Evolutionary conservation across 1,140 invertebrate genomes (phyloP).

Genomic region (Notospermus geniculatus): DNA sequence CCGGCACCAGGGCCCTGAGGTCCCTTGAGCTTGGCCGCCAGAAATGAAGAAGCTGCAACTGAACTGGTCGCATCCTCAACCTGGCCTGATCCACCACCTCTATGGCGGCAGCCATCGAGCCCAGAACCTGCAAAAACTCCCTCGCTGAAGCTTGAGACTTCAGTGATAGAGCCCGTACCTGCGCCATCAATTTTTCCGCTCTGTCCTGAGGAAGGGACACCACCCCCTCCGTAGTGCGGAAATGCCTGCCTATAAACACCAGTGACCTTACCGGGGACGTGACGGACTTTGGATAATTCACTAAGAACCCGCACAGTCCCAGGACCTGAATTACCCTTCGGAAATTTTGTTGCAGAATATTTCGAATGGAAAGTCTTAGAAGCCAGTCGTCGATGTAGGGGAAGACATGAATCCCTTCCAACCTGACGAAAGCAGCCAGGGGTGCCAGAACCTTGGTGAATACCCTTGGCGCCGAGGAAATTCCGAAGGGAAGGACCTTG

Average conservation of each 20-base stretch:
- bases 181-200: no score
- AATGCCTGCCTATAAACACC: no score
- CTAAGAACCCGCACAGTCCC: neutral
- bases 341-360: neutral
- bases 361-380: neutral
- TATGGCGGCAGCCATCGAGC: constrained; percentile 17
- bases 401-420: constrained; percentile 11
- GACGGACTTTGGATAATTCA: neutral
- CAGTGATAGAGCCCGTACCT: no score
- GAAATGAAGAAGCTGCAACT: neutral
- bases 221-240: no score
- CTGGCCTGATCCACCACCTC: constrained; percentile 13
- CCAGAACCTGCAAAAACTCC: constrained; percentile 11
- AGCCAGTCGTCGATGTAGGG: constrained; percentile 22
- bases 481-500: neutral
- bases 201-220: no score
- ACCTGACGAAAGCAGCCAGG: neutral
- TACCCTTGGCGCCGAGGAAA: constrained; percentile 2
- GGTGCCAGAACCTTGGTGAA: constrained; percentile 12
- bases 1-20: neutral
- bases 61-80: constrained; percentile 10
- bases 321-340: neutral
- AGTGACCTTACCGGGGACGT: no score
- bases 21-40: neutral
- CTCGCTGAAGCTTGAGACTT: neutral